Percentiles rank a stretch among this genome's conserved stretches.
Conservation (phyloP, 2,113 vertebrate species). For the Gasterosteus nipponicus region DNA sequence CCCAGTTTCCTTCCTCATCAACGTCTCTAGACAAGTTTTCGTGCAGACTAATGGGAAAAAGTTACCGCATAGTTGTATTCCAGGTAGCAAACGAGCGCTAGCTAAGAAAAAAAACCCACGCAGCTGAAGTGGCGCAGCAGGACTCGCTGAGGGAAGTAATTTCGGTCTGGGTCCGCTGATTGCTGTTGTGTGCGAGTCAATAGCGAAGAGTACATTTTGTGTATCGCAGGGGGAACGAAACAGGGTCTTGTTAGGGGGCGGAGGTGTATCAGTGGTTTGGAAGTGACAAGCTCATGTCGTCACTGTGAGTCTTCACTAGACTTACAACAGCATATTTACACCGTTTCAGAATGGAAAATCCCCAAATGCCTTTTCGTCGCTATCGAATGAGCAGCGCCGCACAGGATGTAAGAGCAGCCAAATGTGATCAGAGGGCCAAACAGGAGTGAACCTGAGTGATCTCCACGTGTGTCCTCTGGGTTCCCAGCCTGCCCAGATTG, state of each 20-base stretch:
- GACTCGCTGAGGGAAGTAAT: conserved; percentile 46
- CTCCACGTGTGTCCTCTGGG: conserved; percentile 34
- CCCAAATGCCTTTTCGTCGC: neutral
- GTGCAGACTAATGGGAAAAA: neutral
- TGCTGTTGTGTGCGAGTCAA: conserved; percentile 61
- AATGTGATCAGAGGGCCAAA: conserved; percentile 50
- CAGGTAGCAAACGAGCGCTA: conserved; percentile 18
- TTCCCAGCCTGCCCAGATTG: conserved; percentile 50
- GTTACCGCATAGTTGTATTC: neutral
- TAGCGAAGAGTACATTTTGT: conserved; percentile 38
- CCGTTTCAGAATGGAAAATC: conserved; percentile 27
- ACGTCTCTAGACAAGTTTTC: neutral
- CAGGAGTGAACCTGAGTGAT: conserved; percentile 35
- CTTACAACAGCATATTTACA: neutral
- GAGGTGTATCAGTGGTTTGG: conserved; percentile 13
- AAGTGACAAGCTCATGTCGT: conserved; percentile 41
- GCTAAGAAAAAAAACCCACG: conserved; percentile 12
- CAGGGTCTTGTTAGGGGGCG: conserved; percentile 23
- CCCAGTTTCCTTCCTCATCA: neutral
- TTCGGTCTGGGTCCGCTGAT: conserved; percentile 15
- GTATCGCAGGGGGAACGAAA: conserved; percentile 30
- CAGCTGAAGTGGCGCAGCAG: conserved; percentile 53
- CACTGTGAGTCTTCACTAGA: conserved; percentile 4
- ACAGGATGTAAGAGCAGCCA: conserved; percentile 55
- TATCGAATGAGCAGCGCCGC: conserved; percentile 20